Evolutionary conservation across 1,140 invertebrate genomes (phyloP).

Genomic region (Oreohelix idahoensis): DNA sequence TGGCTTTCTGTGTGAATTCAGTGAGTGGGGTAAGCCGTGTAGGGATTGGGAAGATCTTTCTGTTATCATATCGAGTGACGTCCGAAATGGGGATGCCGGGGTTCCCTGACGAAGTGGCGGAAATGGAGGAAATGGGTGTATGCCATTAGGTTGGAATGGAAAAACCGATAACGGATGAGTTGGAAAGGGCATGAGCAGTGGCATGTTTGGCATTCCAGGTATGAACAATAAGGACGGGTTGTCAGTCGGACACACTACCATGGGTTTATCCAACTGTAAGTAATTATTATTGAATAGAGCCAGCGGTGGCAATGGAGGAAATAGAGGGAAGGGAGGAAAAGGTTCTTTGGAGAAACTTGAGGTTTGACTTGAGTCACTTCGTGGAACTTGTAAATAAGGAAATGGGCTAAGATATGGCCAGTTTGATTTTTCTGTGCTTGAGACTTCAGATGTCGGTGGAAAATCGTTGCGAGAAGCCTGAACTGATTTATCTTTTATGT

Average conservation of each 20-base stretch:
- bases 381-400: too few species aligned
- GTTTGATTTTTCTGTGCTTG: too few species aligned
- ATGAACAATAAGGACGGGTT: neutral
- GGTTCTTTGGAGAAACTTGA: too few species aligned
- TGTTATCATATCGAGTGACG: neutral
- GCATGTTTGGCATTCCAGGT: neutral
- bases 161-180: neutral
- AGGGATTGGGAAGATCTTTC: neutral
- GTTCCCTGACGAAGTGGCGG: neutral
- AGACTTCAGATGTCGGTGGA: too few species aligned
- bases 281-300: neutral
- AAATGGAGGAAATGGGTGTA: neutral
- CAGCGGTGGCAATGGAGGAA: neutral
- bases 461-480: neutral
- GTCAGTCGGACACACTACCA: neutral
- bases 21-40: neutral
- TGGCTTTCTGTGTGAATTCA: neutral
- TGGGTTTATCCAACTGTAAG: neutral
- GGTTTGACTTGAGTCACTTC: too few species aligned
- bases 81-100: neutral
- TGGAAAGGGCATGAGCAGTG: neutral
- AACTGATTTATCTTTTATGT: neutral
- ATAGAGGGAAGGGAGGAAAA: too few species aligned
- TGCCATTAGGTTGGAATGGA: neutral
- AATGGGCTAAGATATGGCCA: too few species aligned